Conservation (phyloP, 2,797 vertebrate genomes). For the Discoglossus pictus region DNA sequence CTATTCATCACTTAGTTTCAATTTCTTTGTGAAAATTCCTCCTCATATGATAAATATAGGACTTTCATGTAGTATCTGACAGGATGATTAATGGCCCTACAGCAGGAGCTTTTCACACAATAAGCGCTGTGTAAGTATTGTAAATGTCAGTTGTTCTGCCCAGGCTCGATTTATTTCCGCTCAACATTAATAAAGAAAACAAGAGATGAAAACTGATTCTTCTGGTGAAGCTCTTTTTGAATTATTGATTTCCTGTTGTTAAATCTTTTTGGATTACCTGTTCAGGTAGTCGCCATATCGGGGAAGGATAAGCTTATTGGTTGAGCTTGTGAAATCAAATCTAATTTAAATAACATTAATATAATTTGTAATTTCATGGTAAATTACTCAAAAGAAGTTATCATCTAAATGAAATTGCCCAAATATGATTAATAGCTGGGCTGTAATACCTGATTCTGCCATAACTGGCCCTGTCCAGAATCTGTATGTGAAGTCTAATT, state of each 20-base stretch:
- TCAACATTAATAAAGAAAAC: conserved; percentile 52
- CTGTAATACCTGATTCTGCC: neutral
- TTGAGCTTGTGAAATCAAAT: conserved; percentile 39
- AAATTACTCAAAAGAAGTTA: conserved; percentile 41
- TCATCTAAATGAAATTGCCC: conserved; percentile 35
- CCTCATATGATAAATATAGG: conserved; percentile 69
- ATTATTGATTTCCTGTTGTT: conserved; percentile 52
- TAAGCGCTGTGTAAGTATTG: conserved; percentile 68
- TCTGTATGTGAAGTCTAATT: conserved; percentile 8
- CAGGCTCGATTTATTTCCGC: conserved; percentile 55
- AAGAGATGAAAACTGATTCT: conserved; percentile 29
- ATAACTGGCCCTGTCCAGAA: neutral
- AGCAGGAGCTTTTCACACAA: conserved; percentile 71
- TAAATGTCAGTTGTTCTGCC: conserved; percentile 66
- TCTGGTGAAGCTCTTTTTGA: conserved; percentile 30
- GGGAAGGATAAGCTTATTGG: conserved; percentile 40
- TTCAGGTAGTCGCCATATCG: conserved; percentile 48
- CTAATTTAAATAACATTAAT: conserved; percentile 52
- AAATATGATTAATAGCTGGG: conserved; percentile 5
- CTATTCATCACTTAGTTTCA: conserved; percentile 67
- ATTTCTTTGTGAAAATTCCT: conserved; percentile 65
- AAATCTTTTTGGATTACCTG: conserved; percentile 55
- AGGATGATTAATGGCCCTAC: conserved; percentile 77
- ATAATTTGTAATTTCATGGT: conserved; percentile 9
- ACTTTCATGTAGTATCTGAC: conserved; percentile 63